Evolutionary conservation across 1,140 invertebrate genomes (phyloP).

Genomic region (Tenebrio molitor): DNA sequence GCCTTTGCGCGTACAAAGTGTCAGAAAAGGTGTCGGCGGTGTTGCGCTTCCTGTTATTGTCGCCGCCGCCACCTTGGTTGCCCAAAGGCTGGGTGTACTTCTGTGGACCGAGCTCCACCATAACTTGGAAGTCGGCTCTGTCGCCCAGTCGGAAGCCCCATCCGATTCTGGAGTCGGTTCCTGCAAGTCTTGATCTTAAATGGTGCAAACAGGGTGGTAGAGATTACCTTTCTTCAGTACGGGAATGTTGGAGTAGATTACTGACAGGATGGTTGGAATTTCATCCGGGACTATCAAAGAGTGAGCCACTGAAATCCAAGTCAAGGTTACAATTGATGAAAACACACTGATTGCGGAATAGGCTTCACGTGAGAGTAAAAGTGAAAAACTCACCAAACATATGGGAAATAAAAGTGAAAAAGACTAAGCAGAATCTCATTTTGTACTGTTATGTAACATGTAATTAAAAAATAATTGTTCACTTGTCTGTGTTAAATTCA

Average conservation of each 20-base stretch:
- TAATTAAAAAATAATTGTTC: no score
- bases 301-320: conserved; percentile 1
- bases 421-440: neutral
- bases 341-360: neutral
- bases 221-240: conserved; percentile 83
- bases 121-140: conserved; percentile 84
- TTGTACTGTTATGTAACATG: no score
- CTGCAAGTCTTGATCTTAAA: conserved; percentile 66
- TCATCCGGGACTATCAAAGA: conserved; percentile 81
- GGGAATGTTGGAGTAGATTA: conserved; percentile 86
- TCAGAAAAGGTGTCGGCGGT: conserved; percentile 57
- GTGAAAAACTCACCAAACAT: conserved; percentile 31
- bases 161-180: conserved; percentile 83
- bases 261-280: conserved; percentile 79
- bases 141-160: conserved; percentile 84
- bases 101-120: conserved; percentile 84
- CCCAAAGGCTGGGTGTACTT: conserved; percentile 76
- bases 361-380: neutral
- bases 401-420: conserved; percentile 8
- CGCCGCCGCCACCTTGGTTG: conserved; percentile 56
- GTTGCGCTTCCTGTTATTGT: conserved; percentile 57
- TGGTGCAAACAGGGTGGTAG: neutral
- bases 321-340: conserved; percentile 1
- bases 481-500: neutral
- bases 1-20: conserved; percentile 60